Conservation (phyloP, 2,113 vertebrate genomes). For the Pelusios castaneus region DNA sequence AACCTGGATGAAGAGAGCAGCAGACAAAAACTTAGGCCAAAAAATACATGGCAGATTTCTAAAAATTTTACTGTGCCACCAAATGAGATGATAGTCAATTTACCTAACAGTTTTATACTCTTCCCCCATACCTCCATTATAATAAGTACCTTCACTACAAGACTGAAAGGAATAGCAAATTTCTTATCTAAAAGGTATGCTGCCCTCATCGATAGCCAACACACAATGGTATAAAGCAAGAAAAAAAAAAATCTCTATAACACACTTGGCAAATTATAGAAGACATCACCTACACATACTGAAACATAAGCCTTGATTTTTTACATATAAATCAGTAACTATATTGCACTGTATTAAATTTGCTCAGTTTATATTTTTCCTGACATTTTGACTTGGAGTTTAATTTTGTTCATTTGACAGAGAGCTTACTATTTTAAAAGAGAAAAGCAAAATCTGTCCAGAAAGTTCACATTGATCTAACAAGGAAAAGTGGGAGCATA, state of each 20-base stretch:
- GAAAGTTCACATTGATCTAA: not conserved
- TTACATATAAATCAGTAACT: not conserved
- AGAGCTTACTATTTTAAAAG: not conserved
- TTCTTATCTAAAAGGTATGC: not conserved
- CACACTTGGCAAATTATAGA: not conserved
- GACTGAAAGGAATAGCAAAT: not conserved
- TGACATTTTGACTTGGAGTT: not conserved
- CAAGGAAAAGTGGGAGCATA: not conserved
- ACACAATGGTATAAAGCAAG: not conserved
- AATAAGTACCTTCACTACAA: not conserved
- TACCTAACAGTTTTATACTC: not conserved
- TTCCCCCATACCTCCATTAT: not conserved
- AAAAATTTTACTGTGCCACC: not conserved
- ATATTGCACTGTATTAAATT: not conserved
- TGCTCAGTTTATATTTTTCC: not conserved
- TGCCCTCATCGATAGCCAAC: not conserved
- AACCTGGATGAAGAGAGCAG: not conserved
- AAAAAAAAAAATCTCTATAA: not conserved
- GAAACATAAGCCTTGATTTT: not conserved
- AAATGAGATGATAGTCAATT: not conserved
- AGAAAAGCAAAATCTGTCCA: not conserved
- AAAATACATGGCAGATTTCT: not conserved
- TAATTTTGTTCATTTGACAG: not conserved
- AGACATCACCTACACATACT: not conserved
- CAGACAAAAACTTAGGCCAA: not conserved